Evolutionary conservation across 2,888 invertebrate species (phyloP).

Genomic region (Heliconius sara): DNA sequence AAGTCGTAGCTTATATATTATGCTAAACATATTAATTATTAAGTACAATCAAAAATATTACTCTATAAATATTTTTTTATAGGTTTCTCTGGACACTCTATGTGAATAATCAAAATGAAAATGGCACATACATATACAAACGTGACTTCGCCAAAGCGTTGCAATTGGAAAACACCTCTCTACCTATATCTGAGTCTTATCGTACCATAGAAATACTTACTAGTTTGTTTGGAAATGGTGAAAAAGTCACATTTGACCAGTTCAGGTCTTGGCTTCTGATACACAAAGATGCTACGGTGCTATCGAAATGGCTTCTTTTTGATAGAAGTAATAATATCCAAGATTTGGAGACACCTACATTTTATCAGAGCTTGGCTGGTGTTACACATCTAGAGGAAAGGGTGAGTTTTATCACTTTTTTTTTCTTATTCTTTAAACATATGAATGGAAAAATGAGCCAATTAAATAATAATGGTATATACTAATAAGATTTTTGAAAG

Average conservation of each 20-base stretch:
- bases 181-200: slow-evolving; percentile 66
- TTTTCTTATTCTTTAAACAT: background rate
- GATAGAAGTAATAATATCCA: slow-evolving; percentile 90
- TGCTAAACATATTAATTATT: background rate
- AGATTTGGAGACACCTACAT: slow-evolving; percentile 93
- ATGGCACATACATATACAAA: slow-evolving; percentile 87
- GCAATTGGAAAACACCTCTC: slow-evolving; percentile 82
- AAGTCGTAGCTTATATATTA: background rate
- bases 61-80: slow-evolving; percentile 51
- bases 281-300: slow-evolving; percentile 90
- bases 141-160: slow-evolving; percentile 88
- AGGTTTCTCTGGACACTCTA: slow-evolving; percentile 94
- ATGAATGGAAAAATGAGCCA: background rate
- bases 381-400: slow-evolving; percentile 94
- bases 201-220: slow-evolving; percentile 70
- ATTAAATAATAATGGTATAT: background rate
- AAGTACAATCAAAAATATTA: background rate
- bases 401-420: slow-evolving; percentile 74
- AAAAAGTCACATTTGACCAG: slow-evolving; percentile 87
- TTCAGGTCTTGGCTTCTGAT: slow-evolving; percentile 91
- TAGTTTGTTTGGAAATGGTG: slow-evolving; percentile 71
- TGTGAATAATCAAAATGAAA: slow-evolving; percentile 89
- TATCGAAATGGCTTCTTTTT: slow-evolving; percentile 92
- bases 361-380: slow-evolving; percentile 96
- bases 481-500: background rate